These are phyloP conservation scores for Apocrypta bakeri DNA, from an alignment of 1,140 invertebrate genomes.

Conservation along the genomic window DNA sequence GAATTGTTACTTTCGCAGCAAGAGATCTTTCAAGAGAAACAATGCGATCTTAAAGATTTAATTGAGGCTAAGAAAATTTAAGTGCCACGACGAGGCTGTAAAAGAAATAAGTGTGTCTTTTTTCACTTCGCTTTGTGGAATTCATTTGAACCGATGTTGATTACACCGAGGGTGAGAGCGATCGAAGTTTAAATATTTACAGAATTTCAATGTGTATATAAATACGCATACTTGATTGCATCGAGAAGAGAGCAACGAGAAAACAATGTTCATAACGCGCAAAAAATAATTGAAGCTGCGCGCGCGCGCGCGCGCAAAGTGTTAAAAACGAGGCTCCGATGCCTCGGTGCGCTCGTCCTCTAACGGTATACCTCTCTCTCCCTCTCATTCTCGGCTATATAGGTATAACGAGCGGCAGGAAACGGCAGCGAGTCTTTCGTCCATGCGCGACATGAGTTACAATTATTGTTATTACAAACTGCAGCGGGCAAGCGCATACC, in stretches of 20 bases:
- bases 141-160: too few relatives aligned
- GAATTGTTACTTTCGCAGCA: neutral
- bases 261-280: neutral
- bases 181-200: neutral
- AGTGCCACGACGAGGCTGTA: neutral
- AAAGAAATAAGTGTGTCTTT: neutral
- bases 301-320: neutral
- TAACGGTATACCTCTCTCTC: conserved; percentile 43
- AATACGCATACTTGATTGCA: neutral
- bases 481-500: conserved; percentile 5
- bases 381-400: conserved; percentile 51
- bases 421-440: conserved; percentile 52
- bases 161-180: too few relatives aligned
- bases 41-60: neutral
- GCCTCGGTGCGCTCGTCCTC: neutral
- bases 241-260: neutral
- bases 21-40: neutral
- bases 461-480: conserved; percentile 52
- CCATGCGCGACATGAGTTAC: conserved; percentile 54
- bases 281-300: neutral
- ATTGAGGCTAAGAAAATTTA: neutral
- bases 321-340: neutral
- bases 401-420: conserved; percentile 48
- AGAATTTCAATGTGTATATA: neutral
- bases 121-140: neutral